These are phyloP conservation scores for Propithecus deckenii DNA, from an alignment of 2,797 vertebrate genomes.

Conservation along the genomic window DNA sequence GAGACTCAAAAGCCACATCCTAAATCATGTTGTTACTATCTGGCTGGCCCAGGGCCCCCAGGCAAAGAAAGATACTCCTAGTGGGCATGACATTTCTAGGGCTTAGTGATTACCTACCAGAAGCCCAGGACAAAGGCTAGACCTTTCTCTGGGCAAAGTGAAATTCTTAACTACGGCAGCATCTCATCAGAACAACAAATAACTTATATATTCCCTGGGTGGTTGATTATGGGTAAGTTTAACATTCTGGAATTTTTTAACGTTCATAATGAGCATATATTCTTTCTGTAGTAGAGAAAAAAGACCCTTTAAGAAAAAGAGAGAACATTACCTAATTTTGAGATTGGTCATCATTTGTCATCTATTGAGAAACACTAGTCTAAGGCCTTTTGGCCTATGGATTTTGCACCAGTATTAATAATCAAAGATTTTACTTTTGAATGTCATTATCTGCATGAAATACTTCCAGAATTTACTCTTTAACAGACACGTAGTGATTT, in stretches of 20 bases:
- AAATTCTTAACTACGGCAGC: neutral
- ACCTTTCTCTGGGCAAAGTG: neutral
- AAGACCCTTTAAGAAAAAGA: neutral
- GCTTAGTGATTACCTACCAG: neutral
- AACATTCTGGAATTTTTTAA: neutral
- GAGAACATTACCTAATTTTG: neutral
- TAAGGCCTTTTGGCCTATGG: neutral
- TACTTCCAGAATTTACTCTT: neutral
- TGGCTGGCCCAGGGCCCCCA: neutral
- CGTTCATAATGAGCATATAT: neutral
- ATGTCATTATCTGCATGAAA: neutral
- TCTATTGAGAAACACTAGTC: neutral
- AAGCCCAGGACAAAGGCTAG: neutral
- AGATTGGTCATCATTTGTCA: neutral
- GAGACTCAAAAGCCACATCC: rapidly evolving
- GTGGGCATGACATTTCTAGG: neutral
- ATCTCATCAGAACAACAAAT: neutral
- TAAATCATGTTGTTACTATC: neutral
- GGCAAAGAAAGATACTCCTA: neutral
- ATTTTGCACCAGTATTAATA: neutral
- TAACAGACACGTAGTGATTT: neutral
- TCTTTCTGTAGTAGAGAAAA: neutral
- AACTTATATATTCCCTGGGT: neutral
- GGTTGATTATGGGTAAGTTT: neutral
- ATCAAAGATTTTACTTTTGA: neutral